These are phyloP conservation scores for Pocillopora meandrina DNA, from an alignment of 92 coral and sea anemone species.

Conservation along the genomic window DNA sequence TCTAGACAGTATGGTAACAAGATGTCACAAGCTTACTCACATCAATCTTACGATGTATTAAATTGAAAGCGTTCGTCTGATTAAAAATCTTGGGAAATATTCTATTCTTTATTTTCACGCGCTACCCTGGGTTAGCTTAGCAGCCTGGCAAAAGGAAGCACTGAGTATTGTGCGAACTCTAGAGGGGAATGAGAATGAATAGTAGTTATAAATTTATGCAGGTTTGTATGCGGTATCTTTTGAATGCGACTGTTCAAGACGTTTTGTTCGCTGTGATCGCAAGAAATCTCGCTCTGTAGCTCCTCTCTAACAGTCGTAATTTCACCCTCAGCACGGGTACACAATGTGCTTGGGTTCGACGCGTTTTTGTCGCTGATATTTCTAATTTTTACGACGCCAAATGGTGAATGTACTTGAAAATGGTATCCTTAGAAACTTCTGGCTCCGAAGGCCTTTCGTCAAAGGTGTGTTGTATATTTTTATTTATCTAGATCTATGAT, in stretches of 20 bases:
- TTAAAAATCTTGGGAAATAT: too few relatives aligned
- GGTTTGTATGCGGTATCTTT: slow-evolving; percentile 24
- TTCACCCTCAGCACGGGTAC: slow-evolving; percentile 10
- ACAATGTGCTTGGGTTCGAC: not conserved
- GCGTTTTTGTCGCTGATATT: not conserved
- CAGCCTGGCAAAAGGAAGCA: slow-evolving; percentile 21
- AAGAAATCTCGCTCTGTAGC: not conserved
- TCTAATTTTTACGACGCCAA: not conserved
- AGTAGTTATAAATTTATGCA: not conserved
- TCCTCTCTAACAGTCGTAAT: not conserved
- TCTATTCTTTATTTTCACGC: too few relatives aligned
- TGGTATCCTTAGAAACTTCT: slow-evolving; percentile 19
- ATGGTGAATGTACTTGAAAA: slow-evolving; percentile 25
- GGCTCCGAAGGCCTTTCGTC: slow-evolving; percentile 36
- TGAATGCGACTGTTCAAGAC: slow-evolving; percentile 23
- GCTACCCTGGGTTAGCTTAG: not conserved
- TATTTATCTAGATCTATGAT: not conserved
- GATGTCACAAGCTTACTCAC: too few relatives aligned
- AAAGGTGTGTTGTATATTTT: slow-evolving; percentile 34
- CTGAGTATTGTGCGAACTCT: not conserved
- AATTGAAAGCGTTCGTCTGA: too few relatives aligned
- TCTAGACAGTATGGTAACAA: too few relatives aligned
- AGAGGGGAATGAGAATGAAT: slow-evolving; percentile 17
- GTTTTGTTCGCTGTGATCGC: not conserved
- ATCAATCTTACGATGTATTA: too few relatives aligned